Evolutionary conservation across 2,113 vertebrate genomes (phyloP).

Genomic region (Helogale parvula): DNA sequence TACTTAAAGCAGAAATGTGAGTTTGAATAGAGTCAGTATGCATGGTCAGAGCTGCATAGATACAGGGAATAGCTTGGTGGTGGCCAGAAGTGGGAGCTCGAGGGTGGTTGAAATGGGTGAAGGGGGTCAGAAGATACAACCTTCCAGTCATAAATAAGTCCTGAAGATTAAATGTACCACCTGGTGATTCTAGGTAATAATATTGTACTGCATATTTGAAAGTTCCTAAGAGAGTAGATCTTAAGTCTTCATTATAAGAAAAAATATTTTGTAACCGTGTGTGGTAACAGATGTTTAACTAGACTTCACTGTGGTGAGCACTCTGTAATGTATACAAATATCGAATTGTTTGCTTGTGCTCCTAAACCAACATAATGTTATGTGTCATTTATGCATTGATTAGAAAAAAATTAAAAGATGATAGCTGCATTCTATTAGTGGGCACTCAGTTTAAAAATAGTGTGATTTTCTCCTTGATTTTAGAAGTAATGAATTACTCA

Average conservation of each 20-base stretch:
- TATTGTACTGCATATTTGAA: background rate
- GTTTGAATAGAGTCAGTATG: background rate
- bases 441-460: background rate
- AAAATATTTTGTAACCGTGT: background rate
- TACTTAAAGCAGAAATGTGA: background rate
- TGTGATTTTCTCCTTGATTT: background rate
- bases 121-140: background rate
- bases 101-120: background rate
- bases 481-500: background rate
- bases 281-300: too few species aligned
- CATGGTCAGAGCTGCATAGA: background rate
- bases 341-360: too few species aligned
- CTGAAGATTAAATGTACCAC: background rate
- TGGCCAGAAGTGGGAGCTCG: background rate
- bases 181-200: background rate
- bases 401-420: background rate
- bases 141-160: background rate
- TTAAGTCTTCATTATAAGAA: background rate
- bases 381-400: background rate
- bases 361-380: background rate
- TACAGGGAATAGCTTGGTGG: background rate
- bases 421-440: background rate
- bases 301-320: background rate
- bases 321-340: background rate
- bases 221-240: background rate